phyloP scores from a whole-genome alignment of 2,888 invertebrate species.

The Disparrhopalites patrizii region DNA sequence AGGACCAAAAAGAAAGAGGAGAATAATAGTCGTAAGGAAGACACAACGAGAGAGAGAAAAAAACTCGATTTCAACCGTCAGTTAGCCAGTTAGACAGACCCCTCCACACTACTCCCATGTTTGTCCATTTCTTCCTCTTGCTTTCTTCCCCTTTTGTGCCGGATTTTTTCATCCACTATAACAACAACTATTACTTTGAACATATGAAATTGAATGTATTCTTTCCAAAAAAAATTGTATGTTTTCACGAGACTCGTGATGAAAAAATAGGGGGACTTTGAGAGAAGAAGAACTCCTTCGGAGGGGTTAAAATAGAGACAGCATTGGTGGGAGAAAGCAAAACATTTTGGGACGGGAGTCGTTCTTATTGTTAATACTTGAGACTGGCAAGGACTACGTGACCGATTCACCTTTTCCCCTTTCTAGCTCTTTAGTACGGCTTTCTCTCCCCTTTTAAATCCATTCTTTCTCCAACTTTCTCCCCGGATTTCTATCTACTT shows the following conservation, averaged over 20 bases:
- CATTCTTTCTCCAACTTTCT: not conserved
- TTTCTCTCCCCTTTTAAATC: too few species aligned
- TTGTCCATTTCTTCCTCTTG: slow-evolving; percentile 6
- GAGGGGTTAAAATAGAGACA: not conserved
- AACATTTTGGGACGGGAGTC: not conserved
- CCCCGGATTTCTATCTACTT: too few species aligned
- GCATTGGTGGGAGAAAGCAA: not conserved
- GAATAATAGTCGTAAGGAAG: not conserved
- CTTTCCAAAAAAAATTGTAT: not conserved
- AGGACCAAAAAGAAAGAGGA: not conserved
- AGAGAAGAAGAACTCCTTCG: not conserved
- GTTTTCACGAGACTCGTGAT: not conserved
- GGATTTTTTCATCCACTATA: too few species aligned
- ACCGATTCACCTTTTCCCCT: not conserved
- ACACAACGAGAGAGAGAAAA: not conserved
- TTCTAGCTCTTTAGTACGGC: not conserved
- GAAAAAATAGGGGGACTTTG: not conserved
- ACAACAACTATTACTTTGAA: slow-evolving; percentile 4
- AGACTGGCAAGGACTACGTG: not conserved
- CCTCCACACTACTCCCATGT: too few species aligned
- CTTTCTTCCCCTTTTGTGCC: too few species aligned
- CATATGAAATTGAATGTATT: slow-evolving; percentile 20
- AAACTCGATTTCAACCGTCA: slow-evolving; percentile 3
- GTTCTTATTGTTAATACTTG: slow-evolving; percentile 1
- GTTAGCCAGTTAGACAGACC: too few species aligned